A percentile compares a stretch with the other conserved stretches of the same genome.
Evolutionary conservation across 2,113 vertebrate species (phyloP).

Genomic region (Sebastes schlegelii): DNA sequence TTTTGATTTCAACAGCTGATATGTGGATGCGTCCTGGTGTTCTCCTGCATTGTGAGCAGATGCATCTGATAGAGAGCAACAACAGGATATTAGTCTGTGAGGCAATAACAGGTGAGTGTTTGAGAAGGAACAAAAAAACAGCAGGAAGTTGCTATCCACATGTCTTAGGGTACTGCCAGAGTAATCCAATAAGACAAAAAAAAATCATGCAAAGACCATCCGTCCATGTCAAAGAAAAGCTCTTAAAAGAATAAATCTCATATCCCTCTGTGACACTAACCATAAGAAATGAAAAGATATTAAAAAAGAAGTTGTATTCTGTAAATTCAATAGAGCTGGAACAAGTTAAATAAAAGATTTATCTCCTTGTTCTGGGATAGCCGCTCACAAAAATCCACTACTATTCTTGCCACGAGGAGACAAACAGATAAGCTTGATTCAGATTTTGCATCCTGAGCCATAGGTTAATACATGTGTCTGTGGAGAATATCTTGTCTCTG

Average conservation of each 20-base stretch:
- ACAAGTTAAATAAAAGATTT: constrained; percentile 27
- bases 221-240: constrained; percentile 2
- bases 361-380: constrained; percentile 1
- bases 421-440: not conserved
- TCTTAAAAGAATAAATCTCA: not conserved
- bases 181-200: not conserved
- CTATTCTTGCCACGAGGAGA: not conserved
- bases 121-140: not conserved
- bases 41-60: not conserved
- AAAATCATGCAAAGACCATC: not conserved
- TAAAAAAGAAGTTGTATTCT: constrained; percentile 11
- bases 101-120: constrained; percentile 9
- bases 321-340: not conserved
- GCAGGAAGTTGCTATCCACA: not conserved
- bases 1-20: constrained; percentile 12
- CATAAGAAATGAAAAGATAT: constrained; percentile 21
- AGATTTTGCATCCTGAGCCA: not conserved
- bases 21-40: constrained; percentile 7
- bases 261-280: not conserved
- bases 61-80: not conserved
- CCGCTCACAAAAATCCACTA: not conserved
- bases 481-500: not conserved
- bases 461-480: not conserved
- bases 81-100: constrained; percentile 44
- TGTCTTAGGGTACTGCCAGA: not conserved